Conservation (phyloP, 2,888 invertebrate genomes). For the Phorcus lineatus region DNA sequence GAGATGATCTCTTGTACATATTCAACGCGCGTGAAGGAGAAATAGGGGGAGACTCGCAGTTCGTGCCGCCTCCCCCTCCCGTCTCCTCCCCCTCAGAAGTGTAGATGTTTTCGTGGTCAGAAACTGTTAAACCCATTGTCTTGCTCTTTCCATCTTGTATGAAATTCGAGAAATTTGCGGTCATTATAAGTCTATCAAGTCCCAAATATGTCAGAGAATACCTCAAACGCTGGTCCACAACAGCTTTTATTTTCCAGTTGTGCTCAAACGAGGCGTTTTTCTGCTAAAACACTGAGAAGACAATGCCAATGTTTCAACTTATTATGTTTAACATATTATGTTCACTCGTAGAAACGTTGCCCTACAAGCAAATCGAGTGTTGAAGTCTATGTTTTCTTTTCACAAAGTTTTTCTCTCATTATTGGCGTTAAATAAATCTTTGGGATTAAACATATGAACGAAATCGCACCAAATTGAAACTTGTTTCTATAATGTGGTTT, state of each 20-base stretch:
- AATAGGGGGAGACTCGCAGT: not conserved
- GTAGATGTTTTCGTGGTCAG: not conserved
- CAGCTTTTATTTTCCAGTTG: not conserved
- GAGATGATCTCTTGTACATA: constrained; percentile 5
- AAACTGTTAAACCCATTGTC: not conserved
- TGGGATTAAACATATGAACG: too few species aligned
- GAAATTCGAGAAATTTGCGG: not conserved
- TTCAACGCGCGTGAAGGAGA: not conserved
- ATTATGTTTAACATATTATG: not conserved
- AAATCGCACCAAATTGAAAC: too few species aligned
- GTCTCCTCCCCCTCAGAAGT: not conserved
- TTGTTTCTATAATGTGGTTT: not conserved
- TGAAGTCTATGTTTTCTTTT: too few species aligned
- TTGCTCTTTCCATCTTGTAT: not conserved
- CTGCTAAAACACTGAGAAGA: not conserved
- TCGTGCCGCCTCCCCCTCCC: not conserved
- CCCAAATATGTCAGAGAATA: not conserved
- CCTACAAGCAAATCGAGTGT: too few species aligned
- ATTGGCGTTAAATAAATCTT: too few species aligned
- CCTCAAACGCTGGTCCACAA: not conserved
- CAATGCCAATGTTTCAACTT: not conserved
- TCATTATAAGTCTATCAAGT: constrained; percentile 1
- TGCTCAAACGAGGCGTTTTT: not conserved
- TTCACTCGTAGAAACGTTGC: too few species aligned
- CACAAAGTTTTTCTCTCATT: too few species aligned